phyloP scores from a whole-genome alignment of 1,140 invertebrate genomes.

The Pachypsylla venusta region DNA sequence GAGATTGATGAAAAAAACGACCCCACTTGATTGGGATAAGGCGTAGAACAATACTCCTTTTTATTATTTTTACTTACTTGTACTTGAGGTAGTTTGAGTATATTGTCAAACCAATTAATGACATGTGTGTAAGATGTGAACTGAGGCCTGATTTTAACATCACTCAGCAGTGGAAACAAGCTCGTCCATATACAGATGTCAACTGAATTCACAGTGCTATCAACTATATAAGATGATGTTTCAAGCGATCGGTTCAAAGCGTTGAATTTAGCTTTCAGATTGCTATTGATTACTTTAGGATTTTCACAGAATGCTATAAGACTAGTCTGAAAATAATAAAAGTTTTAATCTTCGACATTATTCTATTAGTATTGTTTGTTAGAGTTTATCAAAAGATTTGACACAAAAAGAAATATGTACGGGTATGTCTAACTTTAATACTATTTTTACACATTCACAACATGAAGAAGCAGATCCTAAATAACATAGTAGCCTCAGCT shows the following conservation, averaged over 20 bases:
- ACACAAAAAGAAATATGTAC: neutral
- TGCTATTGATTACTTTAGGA: constrained; percentile 2
- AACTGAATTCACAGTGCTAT: constrained; percentile 24
- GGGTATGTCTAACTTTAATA: too few species aligned
- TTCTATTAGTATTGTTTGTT: constrained; percentile 15
- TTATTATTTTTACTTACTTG: constrained; percentile 20
- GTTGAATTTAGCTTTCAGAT: neutral
- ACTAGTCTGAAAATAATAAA: constrained; percentile 12
- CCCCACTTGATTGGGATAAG: neutral
- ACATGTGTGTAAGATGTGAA: constrained; percentile 21
- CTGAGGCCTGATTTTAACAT: constrained; percentile 21
- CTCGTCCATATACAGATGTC: constrained; percentile 30
- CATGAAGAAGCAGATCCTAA: too few species aligned
- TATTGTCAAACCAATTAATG: constrained; percentile 29
- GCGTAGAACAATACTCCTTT: constrained; percentile 8
- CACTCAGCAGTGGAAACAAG: constrained; percentile 27
- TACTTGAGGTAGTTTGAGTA: constrained; percentile 24
- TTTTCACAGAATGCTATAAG: constrained; percentile 9
- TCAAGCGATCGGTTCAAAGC: neutral
- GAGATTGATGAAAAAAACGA: neutral
- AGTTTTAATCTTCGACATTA: constrained; percentile 20
- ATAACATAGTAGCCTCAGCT: too few species aligned
- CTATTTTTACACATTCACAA: too few species aligned
- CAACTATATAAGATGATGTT: constrained; percentile 14
- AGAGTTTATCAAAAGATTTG: constrained; percentile 18